Percentiles rank a stretch among this genome's conserved stretches.
These are phyloP conservation scores for Arge pagana DNA, from an alignment of 2,888 invertebrate genomes.

Conservation along the genomic window DNA sequence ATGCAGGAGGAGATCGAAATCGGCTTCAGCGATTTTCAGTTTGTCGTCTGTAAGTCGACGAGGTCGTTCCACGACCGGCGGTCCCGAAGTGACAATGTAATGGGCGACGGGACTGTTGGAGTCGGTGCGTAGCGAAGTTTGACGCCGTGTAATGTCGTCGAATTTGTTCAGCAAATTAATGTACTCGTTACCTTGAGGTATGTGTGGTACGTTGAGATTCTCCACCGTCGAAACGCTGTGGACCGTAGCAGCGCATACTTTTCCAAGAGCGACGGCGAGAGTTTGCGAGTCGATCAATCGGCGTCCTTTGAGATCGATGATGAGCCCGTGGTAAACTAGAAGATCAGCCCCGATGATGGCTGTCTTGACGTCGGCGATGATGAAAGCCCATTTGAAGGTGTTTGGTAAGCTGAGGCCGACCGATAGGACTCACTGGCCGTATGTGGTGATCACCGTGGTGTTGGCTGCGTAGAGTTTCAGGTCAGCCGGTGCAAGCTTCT, in stretches of 20 bases:
- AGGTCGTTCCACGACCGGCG: conserved; percentile 33
- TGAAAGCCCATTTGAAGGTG: neutral
- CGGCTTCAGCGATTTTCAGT: conserved; percentile 30
- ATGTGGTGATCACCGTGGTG: neutral
- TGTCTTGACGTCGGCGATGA: neutral
- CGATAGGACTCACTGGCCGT: neutral
- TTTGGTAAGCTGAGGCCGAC: neutral
- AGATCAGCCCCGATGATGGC: neutral
- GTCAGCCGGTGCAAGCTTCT: neutral
- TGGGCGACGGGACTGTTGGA: conserved; percentile 17
- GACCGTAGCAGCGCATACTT: neutral
- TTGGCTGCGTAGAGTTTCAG: neutral
- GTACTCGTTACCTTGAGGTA: neutral
- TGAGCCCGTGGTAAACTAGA: neutral
- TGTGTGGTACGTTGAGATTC: neutral
- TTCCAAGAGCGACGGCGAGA: neutral
- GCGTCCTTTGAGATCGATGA: neutral
- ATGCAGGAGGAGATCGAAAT: conserved; percentile 32
- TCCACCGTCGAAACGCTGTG: conserved; percentile 15
- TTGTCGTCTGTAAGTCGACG: conserved; percentile 35
- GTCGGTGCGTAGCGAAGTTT: neutral
- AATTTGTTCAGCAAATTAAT: conserved; percentile 7
- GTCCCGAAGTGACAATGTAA: conserved; percentile 29
- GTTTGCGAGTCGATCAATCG: conserved; percentile 2
- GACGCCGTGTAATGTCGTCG: conserved; percentile 7